phyloP scores from a whole-genome alignment of 1,140 invertebrate genomes.

The Ceratitis capitata region DNA sequence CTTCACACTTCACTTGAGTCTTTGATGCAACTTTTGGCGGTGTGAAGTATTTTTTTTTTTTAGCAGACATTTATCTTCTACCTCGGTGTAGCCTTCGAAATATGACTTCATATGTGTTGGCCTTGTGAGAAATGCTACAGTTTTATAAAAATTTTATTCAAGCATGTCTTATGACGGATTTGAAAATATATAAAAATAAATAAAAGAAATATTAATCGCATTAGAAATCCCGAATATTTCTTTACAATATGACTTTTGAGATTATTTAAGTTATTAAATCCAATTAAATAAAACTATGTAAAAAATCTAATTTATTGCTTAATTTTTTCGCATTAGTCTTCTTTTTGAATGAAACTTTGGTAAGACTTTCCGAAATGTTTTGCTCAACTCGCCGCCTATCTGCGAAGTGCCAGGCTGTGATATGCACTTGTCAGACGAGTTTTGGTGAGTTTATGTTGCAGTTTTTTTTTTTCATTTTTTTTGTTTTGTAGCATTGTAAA shows the following conservation, averaged over 20 bases:
- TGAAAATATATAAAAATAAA: too few species aligned
- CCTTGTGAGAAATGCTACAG: not conserved
- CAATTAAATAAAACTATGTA: too few species aligned
- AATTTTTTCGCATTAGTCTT: too few species aligned
- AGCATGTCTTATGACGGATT: too few species aligned
- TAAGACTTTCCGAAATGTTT: not conserved
- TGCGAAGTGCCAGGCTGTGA: constrained; percentile 24
- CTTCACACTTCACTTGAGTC: not conserved
- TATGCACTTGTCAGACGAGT: constrained; percentile 23
- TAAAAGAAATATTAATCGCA: too few species aligned
- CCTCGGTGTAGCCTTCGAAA: not conserved
- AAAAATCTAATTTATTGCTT: too few species aligned
- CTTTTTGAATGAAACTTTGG: not conserved
- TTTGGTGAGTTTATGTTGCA: not conserved
- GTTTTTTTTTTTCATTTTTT: not conserved
- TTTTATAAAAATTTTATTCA: too few species aligned
- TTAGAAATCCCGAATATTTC: too few species aligned
- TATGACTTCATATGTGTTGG: not conserved
- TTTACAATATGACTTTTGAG: too few species aligned
- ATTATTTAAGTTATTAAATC: too few species aligned
- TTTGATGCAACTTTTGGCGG: not conserved
- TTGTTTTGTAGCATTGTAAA: not conserved
- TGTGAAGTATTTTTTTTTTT: not conserved
- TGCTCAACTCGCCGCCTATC: constrained; percentile 22
- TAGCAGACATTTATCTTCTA: not conserved